phyloP scores from a whole-genome alignment of 1,140 invertebrate species.

The Mactra quadrangularis region DNA sequence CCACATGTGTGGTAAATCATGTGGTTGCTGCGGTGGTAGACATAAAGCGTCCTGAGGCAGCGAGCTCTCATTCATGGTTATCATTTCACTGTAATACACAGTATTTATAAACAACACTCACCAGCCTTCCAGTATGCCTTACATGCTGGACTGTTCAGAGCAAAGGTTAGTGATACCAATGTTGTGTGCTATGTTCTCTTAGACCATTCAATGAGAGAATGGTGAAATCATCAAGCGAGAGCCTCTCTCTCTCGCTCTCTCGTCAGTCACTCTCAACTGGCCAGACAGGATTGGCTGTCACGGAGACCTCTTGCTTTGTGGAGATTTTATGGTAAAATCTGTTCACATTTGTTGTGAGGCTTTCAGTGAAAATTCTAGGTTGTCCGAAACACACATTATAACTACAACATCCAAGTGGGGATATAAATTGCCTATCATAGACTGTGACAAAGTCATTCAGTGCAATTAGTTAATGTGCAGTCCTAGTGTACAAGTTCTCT shows the following conservation, averaged over 20 bases:
- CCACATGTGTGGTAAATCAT: constrained; percentile 91
- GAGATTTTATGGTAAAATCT: constrained; percentile 37
- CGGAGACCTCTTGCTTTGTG: constrained; percentile 25
- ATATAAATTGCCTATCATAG: constrained; percentile 35
- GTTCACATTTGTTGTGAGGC: constrained; percentile 20
- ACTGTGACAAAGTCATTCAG: constrained; percentile 41
- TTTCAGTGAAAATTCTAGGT: constrained; percentile 37
- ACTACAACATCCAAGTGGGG: constrained; percentile 34
- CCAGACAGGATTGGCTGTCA: constrained; percentile 14
- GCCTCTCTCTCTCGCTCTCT: no score
- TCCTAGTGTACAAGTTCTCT: neutral
- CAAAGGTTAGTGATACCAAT: constrained; percentile 53
- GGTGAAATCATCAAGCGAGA: no score
- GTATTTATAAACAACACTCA: constrained; percentile 18
- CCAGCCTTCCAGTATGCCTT: constrained; percentile 43
- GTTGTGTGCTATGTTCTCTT: constrained; percentile 4
- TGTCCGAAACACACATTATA: constrained; percentile 48
- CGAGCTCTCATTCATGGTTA: constrained; percentile 1
- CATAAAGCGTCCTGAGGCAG: constrained; percentile 87
- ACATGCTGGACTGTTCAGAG: constrained; percentile 22
- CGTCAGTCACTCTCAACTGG: neutral
- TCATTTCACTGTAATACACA: constrained; percentile 20
- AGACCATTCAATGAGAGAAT: neutral
- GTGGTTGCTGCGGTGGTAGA: constrained; percentile 92
- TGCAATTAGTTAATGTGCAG: constrained; percentile 51